These are phyloP conservation scores for Rhadina sibilatrix DNA, from an alignment of 2,113 vertebrate species.

Conservation along the genomic window DNA sequence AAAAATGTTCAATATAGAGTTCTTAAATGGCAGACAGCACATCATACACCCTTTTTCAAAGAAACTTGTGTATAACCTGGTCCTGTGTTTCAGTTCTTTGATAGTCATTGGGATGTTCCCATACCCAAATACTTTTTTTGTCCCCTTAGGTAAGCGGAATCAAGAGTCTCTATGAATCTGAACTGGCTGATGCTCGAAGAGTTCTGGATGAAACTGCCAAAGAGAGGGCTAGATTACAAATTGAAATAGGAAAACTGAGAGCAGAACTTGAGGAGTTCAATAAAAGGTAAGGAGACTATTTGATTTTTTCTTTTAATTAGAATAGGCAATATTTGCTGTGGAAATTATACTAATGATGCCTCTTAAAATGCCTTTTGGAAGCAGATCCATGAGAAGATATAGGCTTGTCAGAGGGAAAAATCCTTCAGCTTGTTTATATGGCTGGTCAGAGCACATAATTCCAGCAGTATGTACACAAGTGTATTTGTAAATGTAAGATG, in stretches of 20 bases:
- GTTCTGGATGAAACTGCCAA: conserved; percentile 92
- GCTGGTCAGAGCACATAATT: not conserved
- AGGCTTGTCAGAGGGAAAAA: not conserved
- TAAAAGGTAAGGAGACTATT: conserved; percentile 71
- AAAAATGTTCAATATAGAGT: not conserved
- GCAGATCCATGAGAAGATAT: not conserved
- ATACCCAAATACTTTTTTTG: not conserved
- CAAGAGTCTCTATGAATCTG: conserved; percentile 89
- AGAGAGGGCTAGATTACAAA: conserved; percentile 91
- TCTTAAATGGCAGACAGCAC: not conserved
- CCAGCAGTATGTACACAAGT: not conserved
- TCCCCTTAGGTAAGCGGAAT: conserved; percentile 84
- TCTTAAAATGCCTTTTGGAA: not conserved
- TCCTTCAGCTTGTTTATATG: not conserved
- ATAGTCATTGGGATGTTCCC: not conserved
- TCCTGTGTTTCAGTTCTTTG: not conserved
- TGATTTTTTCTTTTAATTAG: not conserved
- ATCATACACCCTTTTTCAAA: not conserved
- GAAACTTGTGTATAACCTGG: not conserved
- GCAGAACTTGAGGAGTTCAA: conserved; percentile 87
- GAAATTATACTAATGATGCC: not conserved
- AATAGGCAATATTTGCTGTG: not conserved
- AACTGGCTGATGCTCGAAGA: conserved; percentile 89
- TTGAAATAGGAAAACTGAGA: conserved; percentile 87
- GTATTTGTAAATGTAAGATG: not conserved